Evolutionary conservation across 1,140 invertebrate genomes (phyloP), one percentile per base, ranked within the genome.

Genomic region (Drosophila rufa): DNA sequence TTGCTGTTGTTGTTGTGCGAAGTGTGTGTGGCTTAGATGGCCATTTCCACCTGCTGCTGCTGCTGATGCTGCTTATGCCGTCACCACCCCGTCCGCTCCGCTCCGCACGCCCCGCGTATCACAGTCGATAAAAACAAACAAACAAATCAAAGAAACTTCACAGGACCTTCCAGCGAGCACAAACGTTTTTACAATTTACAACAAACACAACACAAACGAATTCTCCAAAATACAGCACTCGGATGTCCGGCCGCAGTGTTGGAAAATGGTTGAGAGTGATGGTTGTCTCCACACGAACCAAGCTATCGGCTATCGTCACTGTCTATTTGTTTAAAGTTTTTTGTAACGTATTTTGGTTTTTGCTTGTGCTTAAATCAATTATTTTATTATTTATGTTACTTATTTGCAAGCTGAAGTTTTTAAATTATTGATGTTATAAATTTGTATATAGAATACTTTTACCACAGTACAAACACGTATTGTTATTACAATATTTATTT

Each of bases 161-260:
- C 53, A 56, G 53, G 53, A 56, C 53, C 36, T 56, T 25, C 27
- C 4, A 36, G 33, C 33, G 33, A 36, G 33, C 33, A 36, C 33
- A 36, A 36, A 36, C 19, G 19, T 25, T 70, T 70, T 68, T 30
- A 68, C 51, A 30, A 70, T 47, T 64, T 47, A 66, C 30, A 50
- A 64, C 47, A 69, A 36, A 51, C 50, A 40, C 36, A 22, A 17
- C 36, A 25, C 53, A 69, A 64, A 15, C 38, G 19, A 66, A 59
- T 8, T 40, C 15, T 17, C 42, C 55, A 19, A 66, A 46, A 38
- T 22, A 36, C 33, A 36, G 9, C 33, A 36, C 33, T 36, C 33
- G 36, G 14, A 11, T 17, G 59, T 27, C 22, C 25, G 60, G 60
- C 12, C 47, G 42, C 47, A 40, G 14, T 57, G 17, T 19, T 46